Base-by-base conservation (phyloP, 1,140 invertebrate genomes). In the Anastrepha ludens region DNA sequence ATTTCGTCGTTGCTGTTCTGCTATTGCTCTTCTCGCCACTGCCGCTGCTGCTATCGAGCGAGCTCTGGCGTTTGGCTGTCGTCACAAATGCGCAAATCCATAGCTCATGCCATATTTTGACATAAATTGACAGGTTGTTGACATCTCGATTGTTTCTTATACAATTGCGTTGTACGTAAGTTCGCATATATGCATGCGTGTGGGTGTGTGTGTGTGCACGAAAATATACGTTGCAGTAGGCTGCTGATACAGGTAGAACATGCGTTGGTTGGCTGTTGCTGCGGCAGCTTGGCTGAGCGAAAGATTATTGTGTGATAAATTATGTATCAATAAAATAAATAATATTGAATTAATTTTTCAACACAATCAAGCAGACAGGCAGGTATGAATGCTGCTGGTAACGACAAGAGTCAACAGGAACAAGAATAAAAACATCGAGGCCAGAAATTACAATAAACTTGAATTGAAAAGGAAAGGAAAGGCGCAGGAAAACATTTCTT, bases 301-400 rank as follows among this genome's bases (percentile, higher is more conserved):
- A 17, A 81, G 47, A 81, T 81, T 55, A 81, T 55, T 81, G 74
- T 81, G 74, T 81, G 74, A 81, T 81, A 81, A 81, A 81, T 81
- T 81, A 81, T 81, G 74, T 81, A 81, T 81, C 74, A 81, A 81
- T 81, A 81, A 81, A 81, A 81, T 81, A 81, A 81, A 81, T 81
- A 81, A 55, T 81, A 81, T 81, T 81, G 74, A 81, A 81, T 81
- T 81, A 81, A 81, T 81, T 81, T 81, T 81, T 81, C 74, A 81
- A 81, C 74, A 81, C 74, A 81, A 55, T 81, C n/a, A 3, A 9
- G 17, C 41, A 81, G 74, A 55, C 74, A 58, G 7, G 47, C 47
- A 55, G 2, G 17, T 55, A 55, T 47, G 50, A 55, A 9, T n/a
- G 9, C 3, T 81, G 74, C 17, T 55, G 74, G 47, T 55, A 29